Evolutionary conservation across 2,797 vertebrate genomes (phyloP), one percentile per base, ranked within the genome.

Genomic region (Crenichthys baileyi): DNA sequence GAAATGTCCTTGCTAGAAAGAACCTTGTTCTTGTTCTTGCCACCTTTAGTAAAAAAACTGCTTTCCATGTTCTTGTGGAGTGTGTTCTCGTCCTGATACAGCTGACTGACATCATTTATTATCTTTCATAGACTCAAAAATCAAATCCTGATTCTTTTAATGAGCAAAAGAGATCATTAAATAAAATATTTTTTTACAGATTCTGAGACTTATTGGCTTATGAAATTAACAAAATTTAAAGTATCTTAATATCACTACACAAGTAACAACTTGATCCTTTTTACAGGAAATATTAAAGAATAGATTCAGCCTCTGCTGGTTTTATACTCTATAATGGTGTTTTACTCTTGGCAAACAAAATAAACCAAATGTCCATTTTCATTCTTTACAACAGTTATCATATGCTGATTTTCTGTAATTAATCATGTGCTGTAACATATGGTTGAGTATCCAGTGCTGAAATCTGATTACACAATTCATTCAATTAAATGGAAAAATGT

Each of bases 141-240:
- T 39, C 7, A 5, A 53, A 16, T 65, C 31, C 3, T 0, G 2
- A 36, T 63, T 36, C 61, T 63, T 63, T 65, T 11, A 20, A 4
- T 36, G 36, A 20, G 20, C 36, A 24, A 55, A 24, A 55, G 6
- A 55, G 22, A 55, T 22, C 4, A 31, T 39, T 53, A 9, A 53
- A 22, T 53, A 18, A 26, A 13, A 24, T 58, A 26, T 58, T 13
- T 60, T n/a, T 56, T 12, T 2, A 48, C 41, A 39, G 3, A 68
- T 11, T 36, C 63, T 44, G 18, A 48, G 48, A 48, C 48, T 39
- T 6, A 67, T 39, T 31, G 5, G 31, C 22, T 9, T 2, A 44
- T 68, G 94, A 95, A 96, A 96, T 90, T 61, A 81, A 70, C 44
- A 77, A 81, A 78, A 87, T 82, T 85, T 75, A 78, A 44, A 65